phyloP scores from a whole-genome alignment of 2,888 invertebrate genomes.

The Exephanes ischioxanthus region DNA sequence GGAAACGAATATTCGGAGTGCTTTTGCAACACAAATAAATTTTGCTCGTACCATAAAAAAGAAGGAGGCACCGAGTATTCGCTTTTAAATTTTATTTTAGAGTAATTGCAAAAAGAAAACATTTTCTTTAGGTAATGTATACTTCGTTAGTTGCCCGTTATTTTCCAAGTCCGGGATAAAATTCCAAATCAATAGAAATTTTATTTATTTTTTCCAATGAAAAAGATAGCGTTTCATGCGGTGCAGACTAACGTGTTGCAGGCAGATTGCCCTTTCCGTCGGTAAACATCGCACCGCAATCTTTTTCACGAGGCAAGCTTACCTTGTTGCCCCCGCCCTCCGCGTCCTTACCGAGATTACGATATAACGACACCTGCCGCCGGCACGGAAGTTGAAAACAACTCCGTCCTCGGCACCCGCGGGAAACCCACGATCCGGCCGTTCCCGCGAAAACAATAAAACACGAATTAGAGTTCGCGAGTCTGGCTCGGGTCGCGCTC shows the following conservation, averaged over 20 bases:
- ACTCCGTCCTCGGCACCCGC: constrained; percentile 36
- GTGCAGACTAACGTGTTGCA: neutral
- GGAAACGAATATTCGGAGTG: no score
- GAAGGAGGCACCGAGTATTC: neutral
- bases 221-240: neutral
- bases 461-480: constrained; percentile 77
- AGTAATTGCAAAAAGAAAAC: neutral
- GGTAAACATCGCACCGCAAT: neutral
- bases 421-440: constrained; percentile 15
- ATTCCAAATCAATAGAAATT: neutral
- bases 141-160: neutral
- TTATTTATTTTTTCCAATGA: neutral
- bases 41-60: no score
- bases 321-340: constrained; percentile 20
- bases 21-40: no score
- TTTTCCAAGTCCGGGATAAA: neutral
- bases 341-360: constrained; percentile 49
- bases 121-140: neutral
- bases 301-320: constrained; percentile 5
- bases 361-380: constrained; percentile 62
- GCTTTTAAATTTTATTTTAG: no score
- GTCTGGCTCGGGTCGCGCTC: neutral
- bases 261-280: neutral
- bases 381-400: constrained; percentile 52
- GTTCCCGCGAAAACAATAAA: constrained; percentile 77